Base-by-base conservation (phyloP, 2,888 invertebrate genomes). In the Synergus itoensis region DNA sequence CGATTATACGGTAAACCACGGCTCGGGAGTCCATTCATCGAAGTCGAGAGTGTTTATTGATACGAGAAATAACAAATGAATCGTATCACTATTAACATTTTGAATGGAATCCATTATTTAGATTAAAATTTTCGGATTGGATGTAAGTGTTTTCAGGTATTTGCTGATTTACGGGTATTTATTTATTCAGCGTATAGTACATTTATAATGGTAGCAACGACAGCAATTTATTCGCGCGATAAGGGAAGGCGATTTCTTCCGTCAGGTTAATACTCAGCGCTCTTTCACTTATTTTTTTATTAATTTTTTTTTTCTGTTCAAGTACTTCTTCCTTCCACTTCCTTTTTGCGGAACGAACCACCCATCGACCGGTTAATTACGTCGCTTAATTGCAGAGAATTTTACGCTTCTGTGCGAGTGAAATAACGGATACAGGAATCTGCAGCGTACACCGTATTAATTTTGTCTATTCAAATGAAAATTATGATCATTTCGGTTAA, bases 341-440 rank as follows among this genome's bases (percentile, higher is more conserved):
- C 14, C 43, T 67, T 67, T 67, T 67, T 67, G 14, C 21, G 67
- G 14, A 67, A 16, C 67, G 45, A 67, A 67, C 67, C 67, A 14
- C n/a, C 21, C 67, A 67, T 67, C 43, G 45, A 67, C 67, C 8
- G 21, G 67, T 21, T 67, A 67, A 67, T 67, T 45, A 67, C 67
- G 67, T 67, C 43, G 43, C 41, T 67, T 67, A 67, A 67, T 67
- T 45, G 67, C 67, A 43, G 21, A 28, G 43, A 67, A 67, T 45
- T 45, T 67, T 18, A 16, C 41, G 21, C 28, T 43, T 18, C 67
- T 21, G 45, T 67, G 18, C 14, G 7, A 18, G 41, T 45, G 21
- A 41, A 65, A 65, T 65, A 65, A n/a, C 12, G 11, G 41, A 65
- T 43, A n/a, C 41, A 65, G 41, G 41, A 43, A 65, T 40, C 36